Evolutionary conservation across 2,797 vertebrate genomes (phyloP), one percentile per base, ranked within the genome.

Genomic region (Trachurus trachurus): DNA sequence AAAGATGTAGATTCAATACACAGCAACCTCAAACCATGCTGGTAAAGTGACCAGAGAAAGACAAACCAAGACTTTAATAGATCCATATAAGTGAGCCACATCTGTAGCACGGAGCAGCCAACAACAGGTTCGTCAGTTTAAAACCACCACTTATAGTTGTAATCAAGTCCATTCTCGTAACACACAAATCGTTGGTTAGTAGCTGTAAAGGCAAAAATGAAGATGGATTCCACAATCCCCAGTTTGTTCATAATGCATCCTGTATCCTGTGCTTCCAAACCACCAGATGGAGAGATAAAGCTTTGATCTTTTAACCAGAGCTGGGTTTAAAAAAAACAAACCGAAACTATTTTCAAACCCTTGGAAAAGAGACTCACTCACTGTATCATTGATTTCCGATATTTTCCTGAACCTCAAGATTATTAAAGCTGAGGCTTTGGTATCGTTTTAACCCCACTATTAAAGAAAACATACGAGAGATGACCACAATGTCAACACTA

Each of bases 1-100:
- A 9, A 29, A 50, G 0, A 62, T 17, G 0, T 42, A 44, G 39
- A 73, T 6, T 39, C 6, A 1, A 67, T 69, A 29, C 84, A 91
- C 89, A 74, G 70, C 90, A 90, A 83, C 59, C n/a, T 76, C 86
- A 92, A 78, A 83, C 76, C 93, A 93, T 92, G 91, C 93, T 68
- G 19, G 31, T 22, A 58, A 57, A 71, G 26, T 37, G 4, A 61
- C 59, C 17, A 50, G 50, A 61, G 7, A 57, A 45, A 76, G 6
- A 68, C 75, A 76, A 76, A 82, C 63, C 68, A 49, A 57, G 6
- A 39, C 15, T 4, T 22, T 31, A 21, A 61, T 52, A 56, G 67
- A 76, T 56, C 42, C 70, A 69, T 66, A 53, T 19, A 50, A 74
- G 34, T n/a, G 67, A 73, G 3, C 17, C 34, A 63, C 9, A 58